Conservation (phyloP, 2,797 vertebrate genomes). For the Pogonophryne albipinna region DNA sequence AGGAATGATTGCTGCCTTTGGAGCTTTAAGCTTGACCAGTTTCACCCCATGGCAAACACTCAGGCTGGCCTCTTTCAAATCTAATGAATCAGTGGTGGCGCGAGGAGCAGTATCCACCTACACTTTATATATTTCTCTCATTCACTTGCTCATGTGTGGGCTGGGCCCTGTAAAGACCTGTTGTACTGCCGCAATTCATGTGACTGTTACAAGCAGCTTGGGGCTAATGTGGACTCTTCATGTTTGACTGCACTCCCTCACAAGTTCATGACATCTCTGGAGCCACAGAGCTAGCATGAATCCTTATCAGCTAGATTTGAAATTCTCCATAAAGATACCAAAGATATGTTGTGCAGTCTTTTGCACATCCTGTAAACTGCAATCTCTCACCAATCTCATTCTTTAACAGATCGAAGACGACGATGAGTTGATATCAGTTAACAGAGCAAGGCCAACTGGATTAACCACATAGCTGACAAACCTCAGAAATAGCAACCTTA, state of each 20-base stretch:
- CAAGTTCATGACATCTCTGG: not conserved
- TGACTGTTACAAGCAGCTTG: slow-evolving; percentile 28
- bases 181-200: slow-evolving; percentile 49
- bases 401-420: slow-evolving; percentile 52
- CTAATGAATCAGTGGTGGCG: slow-evolving; percentile 46
- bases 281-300: not conserved
- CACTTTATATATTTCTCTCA: slow-evolving; percentile 41
- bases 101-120: slow-evolving; percentile 40
- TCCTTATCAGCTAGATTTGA: not conserved
- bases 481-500: slow-evolving; percentile 69
- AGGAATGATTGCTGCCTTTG: slow-evolving; percentile 33
- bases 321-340: not conserved
- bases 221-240: slow-evolving; percentile 22
- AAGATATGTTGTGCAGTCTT: not conserved
- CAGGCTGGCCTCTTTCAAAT: slow-evolving; percentile 28
- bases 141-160: slow-evolving; percentile 57
- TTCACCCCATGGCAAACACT: slow-evolving; percentile 42
- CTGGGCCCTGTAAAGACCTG: slow-evolving; percentile 38
- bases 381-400: slow-evolving; percentile 21
- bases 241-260: slow-evolving; percentile 16
- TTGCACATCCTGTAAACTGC: slow-evolving; percentile 2
- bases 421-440: slow-evolving; percentile 53
- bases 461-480: slow-evolving; percentile 46
- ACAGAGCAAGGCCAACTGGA: slow-evolving; percentile 57
- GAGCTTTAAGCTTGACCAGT: slow-evolving; percentile 46